Percentiles rank a stretch among this genome's conserved stretches.
These are phyloP conservation scores for Pelecanus crispus DNA, from an alignment of 2,113 vertebrate genomes.

Conservation along the genomic window DNA sequence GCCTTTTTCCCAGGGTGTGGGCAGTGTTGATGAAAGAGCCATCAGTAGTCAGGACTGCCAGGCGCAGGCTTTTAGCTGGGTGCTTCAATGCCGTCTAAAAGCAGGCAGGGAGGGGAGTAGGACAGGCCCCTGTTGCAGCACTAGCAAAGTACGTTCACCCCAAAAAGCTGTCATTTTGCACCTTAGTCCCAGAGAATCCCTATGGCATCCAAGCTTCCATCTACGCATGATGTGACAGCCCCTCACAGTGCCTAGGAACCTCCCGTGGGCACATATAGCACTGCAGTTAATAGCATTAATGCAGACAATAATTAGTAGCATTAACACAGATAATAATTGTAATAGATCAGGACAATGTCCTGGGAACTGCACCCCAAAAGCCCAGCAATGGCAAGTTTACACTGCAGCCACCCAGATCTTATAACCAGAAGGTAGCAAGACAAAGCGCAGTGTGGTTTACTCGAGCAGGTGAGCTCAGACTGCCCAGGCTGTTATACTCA, in stretches of 20 bases:
- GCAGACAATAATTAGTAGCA: background rate
- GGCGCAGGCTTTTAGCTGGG: background rate
- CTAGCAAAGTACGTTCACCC: background rate
- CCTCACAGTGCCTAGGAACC: background rate
- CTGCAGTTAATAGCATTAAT: background rate
- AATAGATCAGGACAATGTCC: background rate
- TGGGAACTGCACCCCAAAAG: background rate
- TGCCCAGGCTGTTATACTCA: background rate
- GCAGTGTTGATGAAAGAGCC: background rate
- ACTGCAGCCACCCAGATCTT: background rate
- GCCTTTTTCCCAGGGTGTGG: background rate
- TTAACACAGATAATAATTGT: background rate
- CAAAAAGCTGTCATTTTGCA: background rate
- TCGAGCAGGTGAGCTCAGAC: background rate
- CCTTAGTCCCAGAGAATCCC: background rate
- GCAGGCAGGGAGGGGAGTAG: background rate
- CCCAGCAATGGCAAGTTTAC: background rate
- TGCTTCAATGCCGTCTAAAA: background rate
- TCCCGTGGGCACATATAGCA: fast-evolving
- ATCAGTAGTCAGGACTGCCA: background rate
- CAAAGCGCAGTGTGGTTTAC: background rate
- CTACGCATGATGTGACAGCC: background rate
- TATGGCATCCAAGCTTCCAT: background rate
- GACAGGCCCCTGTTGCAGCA: background rate
- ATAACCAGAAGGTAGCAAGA: background rate